Conservation (phyloP, 2,888 invertebrate genomes). For the Drosophila recens region DNA sequence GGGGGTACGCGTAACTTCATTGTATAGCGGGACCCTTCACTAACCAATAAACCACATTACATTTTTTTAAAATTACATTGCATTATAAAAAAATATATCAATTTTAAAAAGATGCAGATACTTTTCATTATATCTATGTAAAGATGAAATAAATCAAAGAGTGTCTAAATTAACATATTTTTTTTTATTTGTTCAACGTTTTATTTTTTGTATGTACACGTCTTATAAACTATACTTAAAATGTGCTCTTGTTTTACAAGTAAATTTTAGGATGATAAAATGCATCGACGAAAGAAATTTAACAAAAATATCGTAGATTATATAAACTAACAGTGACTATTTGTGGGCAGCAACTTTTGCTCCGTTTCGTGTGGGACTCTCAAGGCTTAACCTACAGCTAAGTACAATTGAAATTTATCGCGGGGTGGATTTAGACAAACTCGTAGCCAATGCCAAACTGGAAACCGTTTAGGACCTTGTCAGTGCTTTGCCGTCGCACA, state of each 20-base stretch:
- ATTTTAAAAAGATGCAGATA: background rate
- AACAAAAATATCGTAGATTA: slow-evolving; percentile 43
- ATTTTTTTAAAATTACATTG: background rate
- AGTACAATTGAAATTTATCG: slow-evolving; percentile 32
- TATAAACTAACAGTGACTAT: slow-evolving; percentile 36
- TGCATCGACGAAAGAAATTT: slow-evolving; percentile 63
- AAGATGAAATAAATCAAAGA: background rate
- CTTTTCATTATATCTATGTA: too few species aligned
- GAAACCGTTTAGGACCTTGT: slow-evolving; percentile 89
- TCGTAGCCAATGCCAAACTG: slow-evolving; percentile 94
- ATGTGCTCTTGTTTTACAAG: slow-evolving; percentile 43
- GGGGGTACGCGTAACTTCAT: slow-evolving; percentile 47
- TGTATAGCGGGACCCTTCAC: slow-evolving; percentile 43
- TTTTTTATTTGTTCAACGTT: slow-evolving; percentile 27
- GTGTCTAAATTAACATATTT: slow-evolving; percentile 16
- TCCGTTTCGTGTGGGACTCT: slow-evolving; percentile 43
- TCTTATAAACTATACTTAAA: slow-evolving; percentile 62
- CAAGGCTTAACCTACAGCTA: slow-evolving; percentile 47
- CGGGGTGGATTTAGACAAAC: slow-evolving; percentile 87
- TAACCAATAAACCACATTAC: slow-evolving; percentile 36
- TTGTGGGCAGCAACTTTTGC: slow-evolving; percentile 21
- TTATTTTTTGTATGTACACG: slow-evolving; percentile 59
- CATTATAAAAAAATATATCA: background rate
- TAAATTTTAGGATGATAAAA: slow-evolving; percentile 63
- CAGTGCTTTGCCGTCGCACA: slow-evolving; percentile 88